A percentile compares a stretch with the other conserved stretches of the same genome.
Evolutionary conservation across 2,113 vertebrate species (phyloP).

Genomic region (Columba livia): DNA sequence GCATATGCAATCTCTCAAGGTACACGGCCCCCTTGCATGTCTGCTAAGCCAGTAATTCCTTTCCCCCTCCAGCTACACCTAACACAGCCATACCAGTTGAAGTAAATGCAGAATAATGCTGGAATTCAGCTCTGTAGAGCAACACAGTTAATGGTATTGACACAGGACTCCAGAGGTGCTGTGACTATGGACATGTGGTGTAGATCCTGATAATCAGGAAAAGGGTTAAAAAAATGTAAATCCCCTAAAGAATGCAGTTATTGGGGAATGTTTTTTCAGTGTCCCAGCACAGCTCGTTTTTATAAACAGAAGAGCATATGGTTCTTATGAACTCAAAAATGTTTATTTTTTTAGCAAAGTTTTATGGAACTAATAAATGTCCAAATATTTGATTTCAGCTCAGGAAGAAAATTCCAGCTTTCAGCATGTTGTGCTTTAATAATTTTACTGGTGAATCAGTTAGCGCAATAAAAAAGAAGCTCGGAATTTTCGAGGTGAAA

Average conservation of each 20-base stretch:
- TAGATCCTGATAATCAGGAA: constrained; percentile 8
- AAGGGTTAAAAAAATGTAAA: constrained; percentile 45
- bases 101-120: background rate
- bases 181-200: constrained; percentile 3
- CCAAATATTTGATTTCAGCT: constrained; percentile 66
- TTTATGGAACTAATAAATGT: constrained; percentile 68
- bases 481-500: constrained; percentile 28
- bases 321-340: constrained; percentile 63
- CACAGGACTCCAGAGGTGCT: background rate
- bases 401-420: constrained; percentile 51
- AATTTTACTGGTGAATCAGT: constrained; percentile 37
- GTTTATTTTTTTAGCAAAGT: constrained; percentile 65
- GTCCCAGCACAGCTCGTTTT: constrained; percentile 32
- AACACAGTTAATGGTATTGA: background rate
- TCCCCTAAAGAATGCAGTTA: constrained; percentile 40
- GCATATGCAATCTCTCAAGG: background rate
- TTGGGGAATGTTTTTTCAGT: constrained; percentile 30
- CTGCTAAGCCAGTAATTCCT: background rate
- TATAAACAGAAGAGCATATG: constrained; percentile 59
- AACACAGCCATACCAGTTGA: background rate
- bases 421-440: constrained; percentile 48
- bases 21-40: background rate
- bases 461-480: constrained; percentile 34
- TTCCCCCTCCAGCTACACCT: background rate
- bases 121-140: background rate